A percentile compares a stretch with the other conserved stretches of the same genome.
These are phyloP conservation scores for Hippasteria phrygiana DNA, from an alignment of 53 echinoderm and acorn worm genomes.

Conservation along the genomic window DNA sequence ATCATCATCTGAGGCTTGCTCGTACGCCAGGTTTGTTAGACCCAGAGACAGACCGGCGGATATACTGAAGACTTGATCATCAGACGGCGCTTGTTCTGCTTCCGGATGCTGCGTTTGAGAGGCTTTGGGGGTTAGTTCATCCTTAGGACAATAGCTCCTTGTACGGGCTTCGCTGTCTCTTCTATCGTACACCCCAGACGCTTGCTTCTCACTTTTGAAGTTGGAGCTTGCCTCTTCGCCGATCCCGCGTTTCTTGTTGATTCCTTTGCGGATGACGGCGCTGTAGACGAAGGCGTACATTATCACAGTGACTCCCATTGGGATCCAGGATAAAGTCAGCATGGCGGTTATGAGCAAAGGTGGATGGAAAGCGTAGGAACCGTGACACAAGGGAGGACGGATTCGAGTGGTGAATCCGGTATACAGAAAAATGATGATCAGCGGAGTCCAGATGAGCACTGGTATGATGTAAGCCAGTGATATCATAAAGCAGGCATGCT, in stretches of 20 bases:
- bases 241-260: slow-evolving; percentile 26
- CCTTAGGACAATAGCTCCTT: background rate
- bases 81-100: background rate
- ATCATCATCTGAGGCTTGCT: background rate
- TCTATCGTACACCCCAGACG: background rate
- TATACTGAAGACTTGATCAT: background rate
- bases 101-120: background rate
- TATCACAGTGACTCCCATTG: slow-evolving; percentile 66
- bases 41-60: background rate
- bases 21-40: background rate
- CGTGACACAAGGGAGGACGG: background rate
- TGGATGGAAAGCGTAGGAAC: background rate
- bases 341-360: background rate
- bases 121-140: too few species aligned
- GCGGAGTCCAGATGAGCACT: slow-evolving; percentile 45
- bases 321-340: slow-evolving; percentile 39
- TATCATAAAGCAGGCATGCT: slow-evolving; percentile 32
- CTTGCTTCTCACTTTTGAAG: background rate
- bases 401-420: background rate
- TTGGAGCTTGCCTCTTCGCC: slow-evolving; percentile 4
- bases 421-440: slow-evolving; percentile 13
- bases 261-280: slow-evolving; percentile 40
- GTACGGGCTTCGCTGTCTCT: background rate
- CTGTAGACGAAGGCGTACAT: slow-evolving; percentile 74
- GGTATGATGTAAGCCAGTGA: slow-evolving; percentile 59